Percentiles rank a stretch among this genome's conserved stretches.
These are phyloP conservation scores for Neuroterus valhalla DNA, from an alignment of 1,140 invertebrate species.

Conservation along the genomic window DNA sequence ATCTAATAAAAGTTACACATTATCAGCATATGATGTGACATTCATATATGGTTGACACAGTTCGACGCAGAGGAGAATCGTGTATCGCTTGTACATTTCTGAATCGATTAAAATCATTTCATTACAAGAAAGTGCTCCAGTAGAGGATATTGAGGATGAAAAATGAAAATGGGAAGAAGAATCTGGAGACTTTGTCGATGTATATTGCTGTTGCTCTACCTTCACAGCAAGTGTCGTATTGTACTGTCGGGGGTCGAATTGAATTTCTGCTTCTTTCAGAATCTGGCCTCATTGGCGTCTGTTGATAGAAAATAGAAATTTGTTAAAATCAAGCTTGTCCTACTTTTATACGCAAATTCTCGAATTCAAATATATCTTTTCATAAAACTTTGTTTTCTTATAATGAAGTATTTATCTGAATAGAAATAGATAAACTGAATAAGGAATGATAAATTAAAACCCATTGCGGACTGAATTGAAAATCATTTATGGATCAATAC, in stretches of 20 bases:
- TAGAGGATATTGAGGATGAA: slow-evolving; percentile 91
- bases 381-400: no score
- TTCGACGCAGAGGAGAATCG: slow-evolving; percentile 1
- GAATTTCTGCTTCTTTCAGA: slow-evolving; percentile 72
- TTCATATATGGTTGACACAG: not conserved
- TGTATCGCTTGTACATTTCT: not conserved
- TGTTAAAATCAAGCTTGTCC: no score
- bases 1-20: not conserved
- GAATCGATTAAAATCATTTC: not conserved
- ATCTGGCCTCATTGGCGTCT: slow-evolving; percentile 74
- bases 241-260: slow-evolving; percentile 69
- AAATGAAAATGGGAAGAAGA: slow-evolving; percentile 92
- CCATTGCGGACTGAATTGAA: no score
- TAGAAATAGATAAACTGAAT: no score
- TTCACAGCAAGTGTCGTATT: slow-evolving; percentile 90
- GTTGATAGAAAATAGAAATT: not conserved
- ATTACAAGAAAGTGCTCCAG: slow-evolving; percentile 88
- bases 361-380: no score
- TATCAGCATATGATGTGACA: not conserved
- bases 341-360: no score
- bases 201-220: slow-evolving; percentile 89
- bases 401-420: no score
- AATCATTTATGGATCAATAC: no score
- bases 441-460: no score
- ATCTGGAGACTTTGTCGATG: slow-evolving; percentile 90